A percentile compares a stretch with the other conserved stretches of the same genome.
These are phyloP conservation scores for Rhinolophus sinicus DNA, from an alignment of 2,113 vertebrate species.

Conservation along the genomic window DNA sequence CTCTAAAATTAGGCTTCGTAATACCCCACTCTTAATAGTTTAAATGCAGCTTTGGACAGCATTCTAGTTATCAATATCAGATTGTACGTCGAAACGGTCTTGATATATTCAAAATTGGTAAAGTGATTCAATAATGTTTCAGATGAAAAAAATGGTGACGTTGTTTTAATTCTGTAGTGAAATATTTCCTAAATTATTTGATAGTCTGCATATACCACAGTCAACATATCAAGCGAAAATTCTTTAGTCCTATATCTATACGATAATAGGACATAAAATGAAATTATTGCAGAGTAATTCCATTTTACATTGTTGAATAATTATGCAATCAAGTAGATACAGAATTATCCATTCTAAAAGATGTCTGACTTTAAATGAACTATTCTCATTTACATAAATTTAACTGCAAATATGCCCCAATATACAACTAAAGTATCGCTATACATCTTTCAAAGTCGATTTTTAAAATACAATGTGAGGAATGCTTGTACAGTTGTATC, in stretches of 20 bases:
- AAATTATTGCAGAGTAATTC: not conserved
- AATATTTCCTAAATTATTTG: not conserved
- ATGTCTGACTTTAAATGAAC: constrained; percentile 72
- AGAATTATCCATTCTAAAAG: constrained; percentile 68
- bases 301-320: constrained; percentile 45
- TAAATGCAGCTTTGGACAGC: not conserved
- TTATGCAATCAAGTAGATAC: constrained; percentile 65
- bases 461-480: constrained; percentile 76
- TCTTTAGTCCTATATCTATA: not conserved
- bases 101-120: not conserved
- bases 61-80: not conserved
- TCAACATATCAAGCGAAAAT: not conserved
- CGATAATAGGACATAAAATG: not conserved
- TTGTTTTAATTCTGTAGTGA: not conserved
- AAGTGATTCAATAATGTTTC: not conserved
- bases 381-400: constrained; percentile 67
- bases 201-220: not conserved
- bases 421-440: constrained; percentile 63
- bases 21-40: not conserved
- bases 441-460: constrained; percentile 59
- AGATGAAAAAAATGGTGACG: not conserved
- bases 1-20: not conserved
- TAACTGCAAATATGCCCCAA: constrained; percentile 66
- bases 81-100: not conserved
- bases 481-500: constrained; percentile 51